phyloP scores from a whole-genome alignment of 2,888 invertebrate species.

The Nomada ruficornis region DNA sequence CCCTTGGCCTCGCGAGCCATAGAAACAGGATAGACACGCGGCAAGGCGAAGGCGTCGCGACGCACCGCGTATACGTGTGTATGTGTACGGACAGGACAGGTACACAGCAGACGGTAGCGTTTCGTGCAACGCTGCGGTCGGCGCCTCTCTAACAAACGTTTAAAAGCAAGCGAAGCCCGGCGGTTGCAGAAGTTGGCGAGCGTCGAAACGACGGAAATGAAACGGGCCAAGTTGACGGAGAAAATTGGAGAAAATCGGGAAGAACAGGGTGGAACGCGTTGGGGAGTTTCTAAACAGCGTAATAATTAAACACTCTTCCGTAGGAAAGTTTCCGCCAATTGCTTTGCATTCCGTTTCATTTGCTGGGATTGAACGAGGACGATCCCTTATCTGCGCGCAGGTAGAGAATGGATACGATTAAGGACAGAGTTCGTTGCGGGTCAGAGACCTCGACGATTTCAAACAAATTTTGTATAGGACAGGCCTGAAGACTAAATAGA shows the following conservation, averaged over 20 bases:
- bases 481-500: no score
- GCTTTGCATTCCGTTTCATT: conserved; percentile 39
- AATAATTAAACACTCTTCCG: conserved; percentile 41
- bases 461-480: background rate
- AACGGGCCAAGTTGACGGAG: background rate
- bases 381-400: background rate
- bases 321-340: background rate
- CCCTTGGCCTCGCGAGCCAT: conserved; percentile 69
- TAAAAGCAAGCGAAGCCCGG: conserved; percentile 16
- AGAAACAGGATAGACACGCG: conserved; percentile 39
- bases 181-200: background rate
- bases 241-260: conserved; percentile 8
- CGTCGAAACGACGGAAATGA: background rate
- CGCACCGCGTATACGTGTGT: background rate
- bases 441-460: background rate
- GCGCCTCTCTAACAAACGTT: conserved; percentile 54
- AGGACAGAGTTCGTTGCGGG: background rate
- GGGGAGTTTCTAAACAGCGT: conserved; percentile 30
- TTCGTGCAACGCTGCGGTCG: conserved; percentile 22
- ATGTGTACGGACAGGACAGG: background rate
- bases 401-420: conserved; percentile 4
- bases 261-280: background rate
- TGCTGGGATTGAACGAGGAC: background rate
- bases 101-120: background rate
- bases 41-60: conserved; percentile 25